phyloP scores from a whole-genome alignment of 2,113 vertebrate genomes.

The Bos indicus region DNA sequence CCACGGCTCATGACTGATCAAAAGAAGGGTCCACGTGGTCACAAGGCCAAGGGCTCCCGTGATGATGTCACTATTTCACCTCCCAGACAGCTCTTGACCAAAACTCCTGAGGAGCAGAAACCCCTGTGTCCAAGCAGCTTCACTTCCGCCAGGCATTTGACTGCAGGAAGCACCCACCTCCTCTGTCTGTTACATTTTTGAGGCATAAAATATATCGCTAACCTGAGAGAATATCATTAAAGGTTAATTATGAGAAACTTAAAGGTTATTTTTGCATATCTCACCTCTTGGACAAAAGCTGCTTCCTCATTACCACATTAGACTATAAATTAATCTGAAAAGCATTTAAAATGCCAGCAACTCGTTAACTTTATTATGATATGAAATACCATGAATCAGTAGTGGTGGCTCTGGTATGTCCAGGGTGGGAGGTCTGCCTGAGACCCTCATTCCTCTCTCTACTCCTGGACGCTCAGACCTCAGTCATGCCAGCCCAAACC shows the following conservation, averaged over 20 bases:
- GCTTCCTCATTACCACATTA: constrained; percentile 63
- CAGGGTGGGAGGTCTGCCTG: rapidly evolving
- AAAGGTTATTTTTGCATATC: constrained; percentile 85
- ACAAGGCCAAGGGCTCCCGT: background rate
- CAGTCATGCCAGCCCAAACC: background rate
- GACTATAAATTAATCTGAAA: constrained; percentile 78
- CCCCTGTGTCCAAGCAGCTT: rapidly evolving
- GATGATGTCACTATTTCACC: background rate
- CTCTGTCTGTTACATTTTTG: constrained; percentile 36
- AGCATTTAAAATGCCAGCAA: constrained; percentile 73
- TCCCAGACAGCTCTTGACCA: background rate
- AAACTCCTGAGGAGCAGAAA: background rate
- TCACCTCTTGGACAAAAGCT: constrained; percentile 83
- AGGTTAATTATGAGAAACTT: constrained; percentile 82
- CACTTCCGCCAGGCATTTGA: constrained; percentile 11
- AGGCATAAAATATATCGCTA: constrained; percentile 61
- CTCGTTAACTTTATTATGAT: constrained; percentile 48
- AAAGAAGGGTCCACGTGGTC: rapidly evolving
- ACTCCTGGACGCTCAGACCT: background rate
- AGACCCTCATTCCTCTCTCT: background rate
- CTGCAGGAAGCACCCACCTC: background rate
- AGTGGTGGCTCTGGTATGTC: background rate
- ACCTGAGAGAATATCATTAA: constrained; percentile 77
- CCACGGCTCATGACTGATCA: rapidly evolving
- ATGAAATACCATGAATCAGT: constrained; percentile 44